These are phyloP conservation scores for Callithrix jacchus DNA, from an alignment of 2,113 vertebrate species.

Conservation along the genomic window DNA sequence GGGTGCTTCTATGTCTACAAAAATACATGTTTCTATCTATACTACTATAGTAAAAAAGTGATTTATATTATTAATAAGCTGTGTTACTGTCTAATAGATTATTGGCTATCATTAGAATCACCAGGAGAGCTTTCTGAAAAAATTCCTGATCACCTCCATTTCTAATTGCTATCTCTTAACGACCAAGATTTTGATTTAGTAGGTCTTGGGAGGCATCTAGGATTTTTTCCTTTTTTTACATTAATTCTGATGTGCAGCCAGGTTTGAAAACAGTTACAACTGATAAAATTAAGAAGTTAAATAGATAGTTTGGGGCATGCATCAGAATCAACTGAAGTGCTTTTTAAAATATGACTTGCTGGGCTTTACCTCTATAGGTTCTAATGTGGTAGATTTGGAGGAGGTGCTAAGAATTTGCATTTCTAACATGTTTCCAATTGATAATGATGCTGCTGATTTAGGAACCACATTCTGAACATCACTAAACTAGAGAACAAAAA, in stretches of 20 bases:
- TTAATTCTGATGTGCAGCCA: not conserved
- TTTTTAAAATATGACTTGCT: not conserved
- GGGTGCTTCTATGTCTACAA: not conserved
- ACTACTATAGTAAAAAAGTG: constrained; percentile 26
- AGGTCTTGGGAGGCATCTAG: not conserved
- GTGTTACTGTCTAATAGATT: not conserved
- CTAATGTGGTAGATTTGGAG: not conserved
- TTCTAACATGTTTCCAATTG: not conserved
- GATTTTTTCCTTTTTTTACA: not conserved
- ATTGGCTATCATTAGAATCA: not conserved
- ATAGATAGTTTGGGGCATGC: not conserved
- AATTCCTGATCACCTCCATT: not conserved
- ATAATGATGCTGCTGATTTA: not conserved
- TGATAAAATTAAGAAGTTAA: constrained; percentile 28
- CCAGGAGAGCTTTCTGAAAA: not conserved
- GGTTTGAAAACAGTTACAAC: not conserved
- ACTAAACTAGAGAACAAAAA: not conserved
- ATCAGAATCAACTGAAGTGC: not conserved
- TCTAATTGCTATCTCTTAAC: not conserved
- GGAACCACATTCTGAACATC: not conserved
- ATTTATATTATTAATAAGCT: not conserved
- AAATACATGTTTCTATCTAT: not conserved
- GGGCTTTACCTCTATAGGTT: not conserved
- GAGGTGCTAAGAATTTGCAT: not conserved
- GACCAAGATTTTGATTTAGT: not conserved